Percentiles rank a stretch among this genome's conserved stretches.
Conservation (phyloP, 1,140 invertebrate genomes). For the Acromyrmex charruanus region DNA sequence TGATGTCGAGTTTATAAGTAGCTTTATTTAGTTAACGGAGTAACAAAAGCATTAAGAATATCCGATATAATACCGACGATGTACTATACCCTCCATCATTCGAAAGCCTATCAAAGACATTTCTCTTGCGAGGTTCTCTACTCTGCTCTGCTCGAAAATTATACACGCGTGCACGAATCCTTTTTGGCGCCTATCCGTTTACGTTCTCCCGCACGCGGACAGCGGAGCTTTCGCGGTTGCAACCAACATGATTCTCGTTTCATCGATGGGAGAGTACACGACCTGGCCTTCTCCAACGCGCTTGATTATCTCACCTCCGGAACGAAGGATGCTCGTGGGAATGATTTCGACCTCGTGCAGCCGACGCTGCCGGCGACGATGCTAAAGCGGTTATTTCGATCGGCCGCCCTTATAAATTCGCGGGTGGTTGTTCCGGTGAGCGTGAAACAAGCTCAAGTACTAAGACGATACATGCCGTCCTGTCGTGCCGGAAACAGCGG, state of each 20-base stretch:
- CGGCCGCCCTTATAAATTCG: slow-evolving; percentile 70
- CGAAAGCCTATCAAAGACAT: neutral
- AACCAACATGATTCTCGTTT: slow-evolving; percentile 80
- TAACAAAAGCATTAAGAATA: neutral
- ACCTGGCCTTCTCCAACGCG: slow-evolving; percentile 67
- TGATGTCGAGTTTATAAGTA: neutral
- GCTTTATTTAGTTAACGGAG: neutral
- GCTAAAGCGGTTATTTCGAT: slow-evolving; percentile 72
- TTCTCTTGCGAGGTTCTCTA: neutral
- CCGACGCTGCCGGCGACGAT: slow-evolving; percentile 55
- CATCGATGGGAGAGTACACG: slow-evolving; percentile 69
- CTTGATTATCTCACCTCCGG: slow-evolving; percentile 78
- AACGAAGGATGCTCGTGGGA: slow-evolving; percentile 78
- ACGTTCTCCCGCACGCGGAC: slow-evolving; percentile 23
- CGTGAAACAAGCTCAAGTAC: slow-evolving; percentile 77
- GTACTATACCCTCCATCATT: neutral
- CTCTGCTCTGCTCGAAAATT: slow-evolving; percentile 45
- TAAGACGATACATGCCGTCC: slow-evolving; percentile 63
- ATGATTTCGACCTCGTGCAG: slow-evolving; percentile 74
- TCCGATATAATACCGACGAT: neutral
- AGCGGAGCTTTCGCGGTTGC: slow-evolving; percentile 70
- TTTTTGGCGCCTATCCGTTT: slow-evolving; percentile 17
- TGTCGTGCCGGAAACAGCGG: slow-evolving; percentile 33
- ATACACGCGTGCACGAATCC: slow-evolving; percentile 66
- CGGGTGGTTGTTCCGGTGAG: slow-evolving; percentile 67